Base-by-base conservation (phyloP, 2,113 vertebrate genomes). In the Dolichotis patagonum region DNA sequence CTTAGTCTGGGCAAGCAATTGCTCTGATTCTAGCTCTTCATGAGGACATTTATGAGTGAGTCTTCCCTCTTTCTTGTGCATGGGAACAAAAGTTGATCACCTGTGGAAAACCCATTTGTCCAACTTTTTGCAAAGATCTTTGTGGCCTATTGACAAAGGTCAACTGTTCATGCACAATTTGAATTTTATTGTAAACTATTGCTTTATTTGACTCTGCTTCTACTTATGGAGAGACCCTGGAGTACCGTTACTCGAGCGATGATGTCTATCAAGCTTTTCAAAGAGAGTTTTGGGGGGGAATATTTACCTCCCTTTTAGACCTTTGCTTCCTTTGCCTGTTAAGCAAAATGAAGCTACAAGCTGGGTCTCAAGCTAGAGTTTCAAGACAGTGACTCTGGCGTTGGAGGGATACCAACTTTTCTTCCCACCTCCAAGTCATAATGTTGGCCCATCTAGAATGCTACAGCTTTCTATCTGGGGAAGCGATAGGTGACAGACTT, bases 191-290 rank as follows among this genome's bases (percentile, higher is more conserved):
- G 35, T 69, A 35, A 35, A n/a, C 26, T 13, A 0, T n/a, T 65
- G 14, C 92, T 77, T 94, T 81, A 49, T 94, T 19, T 91, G 71
- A 60, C 10, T 41, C 32, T 67, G 35, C 17, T 41, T 78, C 67
- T 19, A 71, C 78, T 80, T 56, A 1, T 19, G 14, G 56, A 87
- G 54, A 71, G 52, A 91, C 22, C 58, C 43, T 92, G 30, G 49
- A 28, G 35, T 54, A 49, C 43, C 75, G 41, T 93, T 81, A 56
- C 32, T 26, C 28, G 3, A 73, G 32, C 88, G 24, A 56, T 52
- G 13, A 88, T 95, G 90, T 85, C 98, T 97, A 97, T 97, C 93
- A 97, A 97, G 88, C 49, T 97, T 97, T 97, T 98, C 96, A 96
- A 58, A 43, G 2, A 26, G 60, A 35, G 54, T 10, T 11, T 22